These are phyloP conservation scores for Pleuronectes platessa DNA, from an alignment of 2,113 vertebrate genomes.

Conservation along the genomic window DNA sequence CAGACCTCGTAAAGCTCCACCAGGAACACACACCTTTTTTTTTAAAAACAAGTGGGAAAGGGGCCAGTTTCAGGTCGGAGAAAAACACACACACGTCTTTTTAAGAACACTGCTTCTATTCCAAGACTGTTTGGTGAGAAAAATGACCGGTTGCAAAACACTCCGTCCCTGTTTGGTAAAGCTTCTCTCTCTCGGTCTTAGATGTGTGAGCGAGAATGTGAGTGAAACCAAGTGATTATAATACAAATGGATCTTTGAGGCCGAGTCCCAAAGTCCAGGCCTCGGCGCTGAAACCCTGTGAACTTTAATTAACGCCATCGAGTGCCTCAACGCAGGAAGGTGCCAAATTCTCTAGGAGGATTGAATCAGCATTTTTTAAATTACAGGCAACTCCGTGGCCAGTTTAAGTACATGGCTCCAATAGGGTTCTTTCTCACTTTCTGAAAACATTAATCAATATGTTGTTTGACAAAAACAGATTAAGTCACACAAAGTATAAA, in stretches of 20 bases:
- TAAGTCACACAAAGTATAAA: not conserved
- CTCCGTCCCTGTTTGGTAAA: slow-evolving; percentile 31
- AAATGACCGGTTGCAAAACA: slow-evolving; percentile 31
- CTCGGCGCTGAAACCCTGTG: not conserved
- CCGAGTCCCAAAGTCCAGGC: not conserved
- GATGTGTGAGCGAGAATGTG: slow-evolving; percentile 1
- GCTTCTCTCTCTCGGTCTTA: not conserved
- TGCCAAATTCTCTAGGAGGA: not conserved
- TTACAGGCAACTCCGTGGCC: slow-evolving; percentile 2
- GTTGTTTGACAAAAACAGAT: too few relatives aligned
- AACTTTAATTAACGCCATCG: slow-evolving; percentile 1
- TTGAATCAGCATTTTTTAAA: slow-evolving; percentile 16
- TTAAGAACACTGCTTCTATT: slow-evolving; percentile 34
- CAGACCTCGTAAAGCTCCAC: slow-evolving; percentile 41
- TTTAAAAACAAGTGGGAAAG: slow-evolving; percentile 43
- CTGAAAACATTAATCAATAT: too few relatives aligned
- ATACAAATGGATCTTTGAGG: not conserved
- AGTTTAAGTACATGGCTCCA: not conserved
- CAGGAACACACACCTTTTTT: slow-evolving; percentile 44
- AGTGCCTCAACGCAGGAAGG: not conserved
- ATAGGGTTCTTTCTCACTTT: not conserved
- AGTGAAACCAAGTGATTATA: slow-evolving; percentile 12
- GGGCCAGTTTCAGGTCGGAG: slow-evolving; percentile 39
- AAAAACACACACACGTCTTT: slow-evolving; percentile 2
- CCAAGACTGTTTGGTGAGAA: not conserved